A percentile compares a stretch with the other conserved stretches of the same genome.
Conservation (phyloP, 1,140 invertebrate species). For the Apis cerana region DNA sequence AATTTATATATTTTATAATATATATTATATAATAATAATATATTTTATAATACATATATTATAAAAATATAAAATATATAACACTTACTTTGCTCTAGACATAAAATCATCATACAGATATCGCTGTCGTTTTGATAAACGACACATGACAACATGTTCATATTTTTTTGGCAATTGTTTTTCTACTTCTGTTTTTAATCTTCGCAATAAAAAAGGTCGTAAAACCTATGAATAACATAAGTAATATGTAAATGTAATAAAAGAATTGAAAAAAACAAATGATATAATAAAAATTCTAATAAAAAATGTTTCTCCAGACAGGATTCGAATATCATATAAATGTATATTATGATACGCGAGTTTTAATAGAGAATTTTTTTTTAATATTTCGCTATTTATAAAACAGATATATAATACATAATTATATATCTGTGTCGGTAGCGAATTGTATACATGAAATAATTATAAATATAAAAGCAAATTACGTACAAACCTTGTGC, state of each 20-base stretch:
- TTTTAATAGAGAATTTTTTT: slow-evolving; percentile 71
- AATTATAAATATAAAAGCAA: slow-evolving; percentile 45
- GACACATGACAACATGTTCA: slow-evolving; percentile 98
- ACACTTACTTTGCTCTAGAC: slow-evolving; percentile 95
- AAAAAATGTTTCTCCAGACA: slow-evolving; percentile 74
- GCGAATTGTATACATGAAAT: slow-evolving; percentile 57
- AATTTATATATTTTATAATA: neutral
- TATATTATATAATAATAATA: neutral
- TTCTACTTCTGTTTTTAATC: slow-evolving; percentile 98
- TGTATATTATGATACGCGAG: slow-evolving; percentile 70
- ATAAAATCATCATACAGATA: slow-evolving; percentile 99
- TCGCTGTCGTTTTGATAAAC: slow-evolving; percentile 97
- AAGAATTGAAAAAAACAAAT: neutral
- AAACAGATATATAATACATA: slow-evolving; percentile 54
- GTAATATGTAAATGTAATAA: neutral
- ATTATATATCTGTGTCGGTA: slow-evolving; percentile 65
- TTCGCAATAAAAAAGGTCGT: slow-evolving; percentile 96
- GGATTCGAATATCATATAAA: slow-evolving; percentile 72
- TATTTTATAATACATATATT: neutral
- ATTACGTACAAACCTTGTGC: slow-evolving; percentile 90
- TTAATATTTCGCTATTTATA: slow-evolving; percentile 70
- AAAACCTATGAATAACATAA: slow-evolving; percentile 87
- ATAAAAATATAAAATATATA: slow-evolving; percentile 1
- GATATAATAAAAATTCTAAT: slow-evolving; percentile 11
- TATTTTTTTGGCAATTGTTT: slow-evolving; percentile 99